These are phyloP conservation scores for Gymnoscopelus microlampas DNA, from an alignment of 2,797 vertebrate genomes.

Conservation along the genomic window DNA sequence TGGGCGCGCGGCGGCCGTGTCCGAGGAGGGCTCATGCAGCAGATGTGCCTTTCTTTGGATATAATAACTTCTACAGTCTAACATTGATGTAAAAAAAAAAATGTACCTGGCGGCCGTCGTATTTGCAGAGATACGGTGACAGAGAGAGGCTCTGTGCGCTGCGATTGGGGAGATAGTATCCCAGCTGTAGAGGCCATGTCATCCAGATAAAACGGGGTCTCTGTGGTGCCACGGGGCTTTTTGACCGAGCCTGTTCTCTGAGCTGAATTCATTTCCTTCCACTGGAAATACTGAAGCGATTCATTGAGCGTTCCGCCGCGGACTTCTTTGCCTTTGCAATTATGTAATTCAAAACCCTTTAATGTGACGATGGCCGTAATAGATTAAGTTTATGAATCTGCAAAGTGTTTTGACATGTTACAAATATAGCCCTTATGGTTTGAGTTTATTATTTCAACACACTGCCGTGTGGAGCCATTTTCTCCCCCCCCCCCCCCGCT, in stretches of 20 bases:
- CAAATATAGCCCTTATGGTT: constrained; percentile 3
- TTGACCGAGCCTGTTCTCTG: constrained; percentile 49
- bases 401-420: constrained; percentile 29
- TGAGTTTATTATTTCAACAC: constrained; percentile 33
- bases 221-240: constrained; percentile 32
- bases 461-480: constrained; percentile 30
- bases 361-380: constrained; percentile 27
- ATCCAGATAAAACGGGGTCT: constrained; percentile 40
- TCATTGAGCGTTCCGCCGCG: constrained; percentile 15
- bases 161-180: constrained; percentile 17
- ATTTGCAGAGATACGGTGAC: constrained; percentile 11
- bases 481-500: constrained; percentile 17
- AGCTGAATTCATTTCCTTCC: constrained; percentile 53
- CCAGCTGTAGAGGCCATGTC: constrained; percentile 27
- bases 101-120: neutral
- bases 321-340: constrained; percentile 8
- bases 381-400: constrained; percentile 18
- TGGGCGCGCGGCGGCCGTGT: constrained; percentile 12
- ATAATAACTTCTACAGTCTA: neutral
- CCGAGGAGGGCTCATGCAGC: neutral
- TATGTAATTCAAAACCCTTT: constrained; percentile 7
- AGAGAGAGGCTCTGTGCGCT: constrained; percentile 2
- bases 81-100: neutral
- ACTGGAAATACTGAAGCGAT: constrained; percentile 29
- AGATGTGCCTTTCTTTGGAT: neutral